Conservation (phyloP, 2,113 vertebrate species). For the Corythornis madagascariensis region DNA sequence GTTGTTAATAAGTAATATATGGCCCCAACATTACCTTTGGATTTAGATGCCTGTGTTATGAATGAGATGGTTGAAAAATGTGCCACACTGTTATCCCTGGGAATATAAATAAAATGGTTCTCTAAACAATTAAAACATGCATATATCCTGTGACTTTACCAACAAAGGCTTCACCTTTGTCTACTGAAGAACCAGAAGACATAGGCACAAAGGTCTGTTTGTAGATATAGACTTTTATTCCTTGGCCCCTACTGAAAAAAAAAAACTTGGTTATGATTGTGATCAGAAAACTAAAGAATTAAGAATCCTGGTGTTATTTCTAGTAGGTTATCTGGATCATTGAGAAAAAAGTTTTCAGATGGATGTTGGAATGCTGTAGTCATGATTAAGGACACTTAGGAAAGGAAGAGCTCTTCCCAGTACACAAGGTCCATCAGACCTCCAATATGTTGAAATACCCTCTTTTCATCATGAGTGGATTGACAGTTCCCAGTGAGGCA, state of each 20-base stretch:
- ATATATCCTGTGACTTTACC: not conserved
- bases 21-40: not conserved
- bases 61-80: not conserved
- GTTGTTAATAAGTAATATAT: not conserved
- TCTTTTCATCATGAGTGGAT: not conserved
- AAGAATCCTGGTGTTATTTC: not conserved
- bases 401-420: not conserved
- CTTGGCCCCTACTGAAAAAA: not conserved
- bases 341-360: not conserved
- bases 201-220: not conserved
- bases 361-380: not conserved
- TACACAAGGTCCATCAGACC: not conserved
- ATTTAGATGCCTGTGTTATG: not conserved
- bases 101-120: not conserved
- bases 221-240: not conserved
- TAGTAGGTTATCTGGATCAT: not conserved
- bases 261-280: not conserved
- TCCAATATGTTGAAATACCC: not conserved
- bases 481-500: not conserved
- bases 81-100: not conserved
- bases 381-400: not conserved
- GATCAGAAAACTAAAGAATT: not conserved
- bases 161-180: not conserved
- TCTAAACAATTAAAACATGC: not conserved
- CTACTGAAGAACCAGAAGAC: not conserved